phyloP scores from a whole-genome alignment of 2,888 invertebrate species.

The Agrochola lota region DNA sequence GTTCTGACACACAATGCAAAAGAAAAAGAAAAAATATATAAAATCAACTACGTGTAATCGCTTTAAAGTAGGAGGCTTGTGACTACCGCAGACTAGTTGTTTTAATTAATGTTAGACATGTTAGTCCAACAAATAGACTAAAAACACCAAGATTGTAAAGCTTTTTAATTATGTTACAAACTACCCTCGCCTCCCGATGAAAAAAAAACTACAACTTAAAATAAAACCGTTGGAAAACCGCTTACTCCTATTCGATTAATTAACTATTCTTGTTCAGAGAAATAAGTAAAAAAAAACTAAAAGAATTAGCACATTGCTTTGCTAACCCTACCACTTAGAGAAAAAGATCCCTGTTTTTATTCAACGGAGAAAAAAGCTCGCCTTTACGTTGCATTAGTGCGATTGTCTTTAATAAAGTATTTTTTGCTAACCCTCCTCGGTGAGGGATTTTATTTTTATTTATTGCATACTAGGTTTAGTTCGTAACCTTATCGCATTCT shows the following conservation, averaged over 20 bases:
- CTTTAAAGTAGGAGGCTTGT: not conserved
- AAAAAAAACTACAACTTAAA: constrained; percentile 8
- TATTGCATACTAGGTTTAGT: constrained; percentile 51
- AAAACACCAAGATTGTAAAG: constrained; percentile 19
- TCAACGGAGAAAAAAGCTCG: constrained; percentile 48
- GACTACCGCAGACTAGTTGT: not conserved
- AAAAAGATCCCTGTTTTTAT: constrained; percentile 63
- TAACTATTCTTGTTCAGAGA: constrained; percentile 12
- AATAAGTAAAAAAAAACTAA: constrained; percentile 8
- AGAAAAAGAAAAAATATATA: too few relatives aligned
- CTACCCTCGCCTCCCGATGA: not conserved
- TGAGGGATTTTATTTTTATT: constrained; percentile 61
- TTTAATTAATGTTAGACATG: constrained; percentile 25
- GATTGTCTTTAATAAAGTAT: constrained; percentile 65
- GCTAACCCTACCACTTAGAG: constrained; percentile 64
- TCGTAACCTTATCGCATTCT: constrained; percentile 39
- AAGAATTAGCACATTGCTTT: constrained; percentile 43
- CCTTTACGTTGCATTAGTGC: constrained; percentile 65
- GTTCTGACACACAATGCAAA: too few relatives aligned
- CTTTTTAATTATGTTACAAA: constrained; percentile 44
- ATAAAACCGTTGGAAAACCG: constrained; percentile 28
- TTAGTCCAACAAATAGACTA: not conserved
- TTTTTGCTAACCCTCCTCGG: constrained; percentile 61
- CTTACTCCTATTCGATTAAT: constrained; percentile 42
- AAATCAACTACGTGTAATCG: not conserved